Conservation (phyloP, 2,113 vertebrate species). For the Bubo scandiacus region DNA sequence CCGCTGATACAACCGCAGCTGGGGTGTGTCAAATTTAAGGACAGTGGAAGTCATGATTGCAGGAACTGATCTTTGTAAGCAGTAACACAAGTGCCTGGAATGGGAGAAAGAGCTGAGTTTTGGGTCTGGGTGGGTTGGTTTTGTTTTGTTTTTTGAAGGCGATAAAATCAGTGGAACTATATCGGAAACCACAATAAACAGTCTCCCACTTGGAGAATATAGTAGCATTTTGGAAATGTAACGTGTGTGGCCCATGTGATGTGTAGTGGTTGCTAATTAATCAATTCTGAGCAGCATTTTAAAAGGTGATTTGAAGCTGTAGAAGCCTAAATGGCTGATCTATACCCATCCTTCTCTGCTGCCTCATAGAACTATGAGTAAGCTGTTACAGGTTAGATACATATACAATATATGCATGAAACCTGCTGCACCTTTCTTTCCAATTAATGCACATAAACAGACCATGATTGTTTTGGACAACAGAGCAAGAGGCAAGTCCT, state of each 20-base stretch:
- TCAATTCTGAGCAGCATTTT: not conserved
- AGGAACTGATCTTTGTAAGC: not conserved
- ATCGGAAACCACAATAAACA: not conserved
- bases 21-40: not conserved
- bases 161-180: not conserved
- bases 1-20: not conserved
- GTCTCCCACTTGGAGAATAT: not conserved
- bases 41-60: not conserved
- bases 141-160: not conserved
- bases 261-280: not conserved
- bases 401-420: not conserved
- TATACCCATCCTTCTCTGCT: not conserved
- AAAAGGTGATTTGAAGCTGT: not conserved
- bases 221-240: not conserved
- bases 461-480: not conserved
- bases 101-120: not conserved
- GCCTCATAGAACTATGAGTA: not conserved
- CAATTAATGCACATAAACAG: not conserved
- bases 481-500: not conserved
- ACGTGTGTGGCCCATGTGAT: not conserved
- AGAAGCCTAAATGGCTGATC: not conserved
- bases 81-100: not conserved
- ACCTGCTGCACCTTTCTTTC: not conserved
- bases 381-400: not conserved
- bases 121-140: not conserved